phyloP scores from a whole-genome alignment of 2,113 vertebrate species.

The Carassius auratus region DNA sequence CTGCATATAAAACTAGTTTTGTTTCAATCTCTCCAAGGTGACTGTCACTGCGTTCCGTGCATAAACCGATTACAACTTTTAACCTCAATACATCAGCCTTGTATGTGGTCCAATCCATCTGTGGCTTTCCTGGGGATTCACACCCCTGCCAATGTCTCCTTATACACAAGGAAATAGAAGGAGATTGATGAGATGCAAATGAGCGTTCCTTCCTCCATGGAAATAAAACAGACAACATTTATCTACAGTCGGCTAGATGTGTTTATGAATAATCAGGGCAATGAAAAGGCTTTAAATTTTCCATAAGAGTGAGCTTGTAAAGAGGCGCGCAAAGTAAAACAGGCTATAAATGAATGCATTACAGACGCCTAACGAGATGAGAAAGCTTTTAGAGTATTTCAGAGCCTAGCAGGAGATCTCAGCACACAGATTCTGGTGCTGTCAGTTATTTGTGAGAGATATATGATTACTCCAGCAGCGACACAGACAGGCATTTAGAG shows the following conservation, averaged over 20 bases:
- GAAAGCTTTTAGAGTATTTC: constrained; percentile 58
- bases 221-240: constrained; percentile 51
- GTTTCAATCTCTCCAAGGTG: background rate
- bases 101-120: constrained; percentile 15
- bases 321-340: constrained; percentile 30
- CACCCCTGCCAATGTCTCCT: constrained; percentile 17
- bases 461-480: constrained; percentile 50
- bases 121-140: constrained; percentile 9
- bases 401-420: constrained; percentile 45
- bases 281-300: constrained; percentile 44
- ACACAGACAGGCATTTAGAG: constrained; percentile 38
- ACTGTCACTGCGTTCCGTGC: background rate
- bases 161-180: constrained; percentile 36
- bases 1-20: background rate
- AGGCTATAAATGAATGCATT: constrained; percentile 56
- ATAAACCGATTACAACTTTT: constrained; percentile 14
- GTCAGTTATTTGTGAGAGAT: constrained; percentile 50
- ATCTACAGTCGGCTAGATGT: constrained; percentile 46
- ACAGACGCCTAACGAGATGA: constrained; percentile 54
- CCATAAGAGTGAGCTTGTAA: constrained; percentile 29
- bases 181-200: constrained; percentile 32
- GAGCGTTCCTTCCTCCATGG: constrained; percentile 35
- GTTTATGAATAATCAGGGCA: constrained; percentile 55
- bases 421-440: constrained; percentile 5
- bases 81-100: background rate